A percentile compares a stretch with the other conserved stretches of the same genome.
phyloP scores from a whole-genome alignment of 2,113 vertebrate genomes.

The Seriola dumerili region DNA sequence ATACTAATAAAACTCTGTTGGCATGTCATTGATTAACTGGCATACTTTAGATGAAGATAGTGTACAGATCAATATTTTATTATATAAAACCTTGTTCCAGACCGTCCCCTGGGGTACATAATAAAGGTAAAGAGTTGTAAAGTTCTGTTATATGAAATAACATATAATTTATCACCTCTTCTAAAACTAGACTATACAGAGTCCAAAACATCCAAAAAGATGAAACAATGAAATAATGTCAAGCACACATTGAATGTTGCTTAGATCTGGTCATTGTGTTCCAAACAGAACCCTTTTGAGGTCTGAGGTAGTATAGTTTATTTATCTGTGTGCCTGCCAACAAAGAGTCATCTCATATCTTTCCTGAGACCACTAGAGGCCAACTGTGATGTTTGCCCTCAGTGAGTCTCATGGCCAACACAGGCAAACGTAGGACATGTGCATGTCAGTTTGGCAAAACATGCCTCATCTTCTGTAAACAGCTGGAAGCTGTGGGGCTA shows the following conservation, averaged over 20 bases:
- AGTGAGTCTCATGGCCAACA: neutral
- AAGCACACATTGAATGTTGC: neutral
- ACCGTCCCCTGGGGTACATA: neutral
- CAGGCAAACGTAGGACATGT: neutral
- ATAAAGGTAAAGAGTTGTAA: neutral
- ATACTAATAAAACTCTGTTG: neutral
- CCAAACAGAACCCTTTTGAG: slow-evolving; percentile 11
- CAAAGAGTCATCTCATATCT: slow-evolving; percentile 7
- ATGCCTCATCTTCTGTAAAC: slow-evolving; percentile 59
- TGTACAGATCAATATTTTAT: neutral
- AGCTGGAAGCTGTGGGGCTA: slow-evolving; percentile 66
- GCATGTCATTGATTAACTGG: neutral
- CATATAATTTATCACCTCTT: neutral
- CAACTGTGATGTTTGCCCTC: slow-evolving; percentile 4
- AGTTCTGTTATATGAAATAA: slow-evolving; percentile 2
- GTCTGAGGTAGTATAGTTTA: neutral
- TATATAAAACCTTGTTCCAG: neutral
- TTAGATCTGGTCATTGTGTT: slow-evolving; percentile 1
- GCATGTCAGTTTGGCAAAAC: slow-evolving; percentile 34
- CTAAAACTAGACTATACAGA: neutral
- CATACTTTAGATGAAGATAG: neutral
- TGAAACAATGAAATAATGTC: neutral
- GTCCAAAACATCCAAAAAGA: too few species aligned
- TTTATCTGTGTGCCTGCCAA: slow-evolving; percentile 1
- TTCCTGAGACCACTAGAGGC: slow-evolving; percentile 4